phyloP scores from a whole-genome alignment of 2,113 vertebrate species.

The Tauraco erythrolophus region DNA sequence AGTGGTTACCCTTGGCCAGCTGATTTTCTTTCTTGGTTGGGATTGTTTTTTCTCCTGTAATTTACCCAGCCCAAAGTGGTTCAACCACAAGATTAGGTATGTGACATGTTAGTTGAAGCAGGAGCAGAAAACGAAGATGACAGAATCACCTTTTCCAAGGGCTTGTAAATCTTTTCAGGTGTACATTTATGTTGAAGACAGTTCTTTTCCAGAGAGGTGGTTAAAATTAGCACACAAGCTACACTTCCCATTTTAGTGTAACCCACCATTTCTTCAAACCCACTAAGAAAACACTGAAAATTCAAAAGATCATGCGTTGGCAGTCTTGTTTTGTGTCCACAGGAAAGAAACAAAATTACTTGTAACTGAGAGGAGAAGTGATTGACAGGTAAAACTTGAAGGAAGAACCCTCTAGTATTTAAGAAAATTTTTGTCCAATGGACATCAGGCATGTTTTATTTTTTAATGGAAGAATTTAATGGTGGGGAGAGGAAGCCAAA shows the following conservation, averaged over 20 bases:
- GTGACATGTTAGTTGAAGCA: not conserved
- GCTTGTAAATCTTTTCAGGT: not conserved
- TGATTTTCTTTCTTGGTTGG: not conserved
- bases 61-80: not conserved
- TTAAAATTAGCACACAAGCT: not conserved
- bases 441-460: not conserved
- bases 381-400: not conserved
- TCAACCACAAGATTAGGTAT: not conserved
- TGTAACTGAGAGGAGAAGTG: not conserved
- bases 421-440: not conserved
- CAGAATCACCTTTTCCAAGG: not conserved
- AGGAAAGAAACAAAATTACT: not conserved
- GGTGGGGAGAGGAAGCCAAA: not conserved
- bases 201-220: not conserved
- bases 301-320: not conserved
- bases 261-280: not conserved
- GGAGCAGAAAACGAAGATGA: not conserved
- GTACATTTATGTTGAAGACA: not conserved
- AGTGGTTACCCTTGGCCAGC: not conserved
- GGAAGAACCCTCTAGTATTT: not conserved
- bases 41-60: not conserved
- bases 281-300: not conserved
- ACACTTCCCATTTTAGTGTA: not conserved
- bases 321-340: not conserved
- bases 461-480: not conserved